Percentiles rank a stretch among this genome's conserved stretches.
Conservation (phyloP, 2,113 vertebrate species). For the Grammomys surdaster region DNA sequence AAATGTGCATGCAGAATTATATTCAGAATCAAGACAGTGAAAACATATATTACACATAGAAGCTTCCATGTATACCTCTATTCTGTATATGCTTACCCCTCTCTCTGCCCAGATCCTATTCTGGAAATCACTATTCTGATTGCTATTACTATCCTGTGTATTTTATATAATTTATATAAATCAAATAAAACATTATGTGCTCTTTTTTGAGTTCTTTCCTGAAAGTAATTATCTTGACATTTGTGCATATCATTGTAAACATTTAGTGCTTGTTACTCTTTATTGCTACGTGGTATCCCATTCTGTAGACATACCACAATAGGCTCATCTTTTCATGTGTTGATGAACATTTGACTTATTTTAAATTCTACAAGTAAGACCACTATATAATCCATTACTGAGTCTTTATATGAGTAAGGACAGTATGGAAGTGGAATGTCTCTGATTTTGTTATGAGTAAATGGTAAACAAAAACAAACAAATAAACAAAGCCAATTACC, state of each 20-base stretch:
- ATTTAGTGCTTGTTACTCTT: constrained; percentile 61
- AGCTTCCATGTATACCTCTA: no score
- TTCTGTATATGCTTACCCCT: background rate
- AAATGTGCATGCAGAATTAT: background rate
- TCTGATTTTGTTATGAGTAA: background rate
- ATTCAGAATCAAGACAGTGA: background rate
- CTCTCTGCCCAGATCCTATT: no score
- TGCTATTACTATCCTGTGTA: background rate
- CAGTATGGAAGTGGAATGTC: background rate
- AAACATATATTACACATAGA: background rate
- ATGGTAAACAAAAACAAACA: background rate
- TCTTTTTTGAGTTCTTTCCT: background rate
- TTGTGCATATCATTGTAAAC: background rate
- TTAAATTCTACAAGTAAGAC: background rate
- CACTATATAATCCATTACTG: background rate
- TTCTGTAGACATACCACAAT: background rate
- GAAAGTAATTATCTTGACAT: background rate
- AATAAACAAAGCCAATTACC: background rate
- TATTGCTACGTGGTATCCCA: background rate
- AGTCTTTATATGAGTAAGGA: background rate
- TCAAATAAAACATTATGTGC: background rate
- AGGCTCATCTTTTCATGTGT: background rate
- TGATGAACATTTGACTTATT: background rate
- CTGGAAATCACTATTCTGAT: background rate
- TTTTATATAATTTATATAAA: background rate